These are phyloP conservation scores for Leptonema lineaticorne DNA, from an alignment of 1,140 invertebrate genomes.

Conservation along the genomic window DNA sequence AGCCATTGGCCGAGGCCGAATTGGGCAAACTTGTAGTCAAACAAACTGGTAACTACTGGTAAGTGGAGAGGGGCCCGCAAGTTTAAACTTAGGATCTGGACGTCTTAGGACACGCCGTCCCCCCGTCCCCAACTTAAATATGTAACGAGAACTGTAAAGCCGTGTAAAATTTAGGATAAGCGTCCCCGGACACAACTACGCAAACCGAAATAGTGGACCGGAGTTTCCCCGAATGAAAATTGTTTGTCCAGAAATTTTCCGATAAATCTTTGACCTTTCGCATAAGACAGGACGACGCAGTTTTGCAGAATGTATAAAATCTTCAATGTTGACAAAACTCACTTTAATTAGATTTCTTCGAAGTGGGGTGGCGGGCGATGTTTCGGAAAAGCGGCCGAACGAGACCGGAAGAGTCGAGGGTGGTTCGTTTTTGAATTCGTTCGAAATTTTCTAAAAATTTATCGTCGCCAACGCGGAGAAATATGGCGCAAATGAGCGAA, in stretches of 20 bases:
- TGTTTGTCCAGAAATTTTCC: background rate
- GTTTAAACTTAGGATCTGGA: constrained; percentile 37
- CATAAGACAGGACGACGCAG: no score
- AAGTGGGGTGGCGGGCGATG: no score
- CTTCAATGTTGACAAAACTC: no score
- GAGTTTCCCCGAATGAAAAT: background rate
- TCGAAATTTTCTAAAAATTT: background rate
- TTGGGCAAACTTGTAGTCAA: constrained; percentile 41
- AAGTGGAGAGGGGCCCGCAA: constrained; percentile 30
- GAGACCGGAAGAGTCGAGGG: background rate
- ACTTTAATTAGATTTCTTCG: no score
- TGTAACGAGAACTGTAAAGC: constrained; percentile 27
- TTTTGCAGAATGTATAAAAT: background rate
- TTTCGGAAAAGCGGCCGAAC: background rate
- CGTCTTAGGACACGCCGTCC: constrained; percentile 31
- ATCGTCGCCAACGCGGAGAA: constrained; percentile 28
- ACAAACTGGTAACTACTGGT: constrained; percentile 41
- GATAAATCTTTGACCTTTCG: no score
- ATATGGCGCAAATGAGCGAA: constrained; percentile 22
- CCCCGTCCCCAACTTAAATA: constrained; percentile 29
- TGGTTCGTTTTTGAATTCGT: background rate
- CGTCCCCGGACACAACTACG: constrained; percentile 2
- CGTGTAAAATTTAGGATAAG: constrained; percentile 19
- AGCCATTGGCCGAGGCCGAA: constrained; percentile 40
- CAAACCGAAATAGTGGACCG: constrained; percentile 2